Base-by-base conservation (phyloP, 1,140 invertebrate species). In the Drosophila lacteicornis region DNA sequence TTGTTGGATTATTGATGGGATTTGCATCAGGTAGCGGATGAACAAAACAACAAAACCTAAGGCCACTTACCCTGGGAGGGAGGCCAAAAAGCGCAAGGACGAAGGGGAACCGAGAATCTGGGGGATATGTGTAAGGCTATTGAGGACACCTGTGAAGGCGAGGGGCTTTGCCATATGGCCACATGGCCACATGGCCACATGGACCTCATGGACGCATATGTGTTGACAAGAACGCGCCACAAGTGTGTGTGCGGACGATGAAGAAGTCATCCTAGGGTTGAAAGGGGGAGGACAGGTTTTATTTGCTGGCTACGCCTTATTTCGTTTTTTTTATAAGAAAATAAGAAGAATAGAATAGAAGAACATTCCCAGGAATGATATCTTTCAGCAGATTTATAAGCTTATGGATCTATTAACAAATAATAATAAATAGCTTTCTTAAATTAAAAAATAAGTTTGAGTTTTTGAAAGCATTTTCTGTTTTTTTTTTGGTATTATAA, bases 1-100 rank as follows among this genome's bases (percentile, higher is more conserved):
- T 36, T 65, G 59, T 63, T 49, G 40, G 53, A 45, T 65, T 70
- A 56, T 68, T 69, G 68, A 70, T 68, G 70, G 68, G 51, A 80
- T 74, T 70, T 73, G 67, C 60, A 79, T 68, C 42, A 56, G 65
- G n/a, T 50, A 56, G 50, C 25, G 22, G 47, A 40, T 7, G 47
- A 22, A 46, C 4, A 50, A 33, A 27, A 68, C 19, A 59, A 27
- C 42, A 61, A 51, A 33, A 45, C 40, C 30, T 33, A 67, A 25
- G 51, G 43, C 56, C 56, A 67, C 65, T 67, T 60, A 57, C 22
- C 56, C 27, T 30, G 25, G 25, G 19, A 40, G 25, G 25, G 19
- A 42, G 66, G 12, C 19, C 27, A 17, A 69, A 38, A 47, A 62
- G 19, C 43, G 56, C 67, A 67, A 68, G 27, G 47, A 42, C 25